Percentiles rank a stretch among this genome's conserved stretches.
phyloP scores from a whole-genome alignment of 2,888 invertebrate genomes.

The Shargacucullia verbasci region DNA sequence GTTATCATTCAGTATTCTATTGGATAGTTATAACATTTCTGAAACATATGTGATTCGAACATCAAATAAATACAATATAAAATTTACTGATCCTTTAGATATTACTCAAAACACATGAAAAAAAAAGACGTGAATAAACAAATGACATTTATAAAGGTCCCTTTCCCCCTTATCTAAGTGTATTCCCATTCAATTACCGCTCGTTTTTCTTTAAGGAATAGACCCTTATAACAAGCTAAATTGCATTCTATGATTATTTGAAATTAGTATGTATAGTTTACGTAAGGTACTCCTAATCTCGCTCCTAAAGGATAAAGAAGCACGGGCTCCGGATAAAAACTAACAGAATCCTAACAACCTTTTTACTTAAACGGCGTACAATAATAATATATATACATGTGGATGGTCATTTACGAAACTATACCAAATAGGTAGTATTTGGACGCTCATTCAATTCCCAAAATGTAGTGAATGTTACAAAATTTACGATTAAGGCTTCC shows the following conservation, averaged over 20 bases:
- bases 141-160: neutral
- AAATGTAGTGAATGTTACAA: conserved; percentile 71
- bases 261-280: conserved; percentile 19
- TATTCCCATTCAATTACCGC: neutral
- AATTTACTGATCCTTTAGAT: too few relatives aligned
- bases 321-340: conserved; percentile 43
- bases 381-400: conserved; percentile 56
- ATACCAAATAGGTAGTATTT: conserved; percentile 58
- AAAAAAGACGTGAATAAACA: too few relatives aligned
- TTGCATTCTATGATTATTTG: conserved; percentile 30
- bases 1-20: too few relatives aligned
- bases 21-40: too few relatives aligned
- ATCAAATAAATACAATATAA: too few relatives aligned
- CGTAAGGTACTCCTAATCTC: conserved; percentile 18
- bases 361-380: conserved; percentile 49
- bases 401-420: conserved; percentile 56
- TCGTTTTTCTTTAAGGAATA: neutral
- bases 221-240: conserved; percentile 27
- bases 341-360: conserved; percentile 34
- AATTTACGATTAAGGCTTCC: conserved; percentile 74
- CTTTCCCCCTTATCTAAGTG: neutral
- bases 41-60: too few relatives aligned
- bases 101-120: too few relatives aligned
- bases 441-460: conserved; percentile 70
- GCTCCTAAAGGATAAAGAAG: conserved; percentile 27